These are phyloP conservation scores for Reinhardtius hippoglossoides DNA, from an alignment of 2,113 vertebrate species.

Conservation along the genomic window DNA sequence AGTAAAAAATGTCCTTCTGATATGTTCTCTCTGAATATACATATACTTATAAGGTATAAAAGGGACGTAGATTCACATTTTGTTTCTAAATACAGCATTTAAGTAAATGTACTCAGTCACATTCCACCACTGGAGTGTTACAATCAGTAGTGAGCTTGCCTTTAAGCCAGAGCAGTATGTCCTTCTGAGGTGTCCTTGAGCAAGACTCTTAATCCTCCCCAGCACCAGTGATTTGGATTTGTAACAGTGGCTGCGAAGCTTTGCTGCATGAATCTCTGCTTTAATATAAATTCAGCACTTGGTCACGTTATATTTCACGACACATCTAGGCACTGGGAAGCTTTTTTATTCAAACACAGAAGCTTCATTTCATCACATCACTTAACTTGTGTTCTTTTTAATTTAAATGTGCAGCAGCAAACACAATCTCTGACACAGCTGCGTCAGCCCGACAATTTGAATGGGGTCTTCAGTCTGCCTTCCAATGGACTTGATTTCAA, in stretches of 20 bases:
- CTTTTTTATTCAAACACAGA: neutral
- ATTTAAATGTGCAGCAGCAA: conserved; percentile 37
- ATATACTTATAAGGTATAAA: neutral
- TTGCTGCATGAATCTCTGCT: too few species aligned
- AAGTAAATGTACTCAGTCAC: conserved; percentile 6
- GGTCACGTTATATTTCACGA: conserved; percentile 3
- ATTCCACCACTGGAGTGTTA: conserved; percentile 1
- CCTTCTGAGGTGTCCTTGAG: conserved; percentile 58
- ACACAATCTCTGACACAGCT: conserved; percentile 17
- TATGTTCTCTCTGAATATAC: neutral
- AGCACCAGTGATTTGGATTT: neutral
- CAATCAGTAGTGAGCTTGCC: neutral
- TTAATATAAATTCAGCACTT: conserved; percentile 34
- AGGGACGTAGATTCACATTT: neutral
- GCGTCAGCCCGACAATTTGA: conserved; percentile 36
- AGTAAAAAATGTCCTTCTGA: too few species aligned
- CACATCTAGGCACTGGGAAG: neutral
- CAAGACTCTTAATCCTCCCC: conserved; percentile 47
- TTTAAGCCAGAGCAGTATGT: conserved; percentile 20
- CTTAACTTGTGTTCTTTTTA: neutral
- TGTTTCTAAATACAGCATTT: neutral
- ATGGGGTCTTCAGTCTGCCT: conserved; percentile 48
- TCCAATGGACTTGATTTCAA: conserved; percentile 52
- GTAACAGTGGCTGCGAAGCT: neutral
- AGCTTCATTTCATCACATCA: conserved; percentile 5